These are phyloP conservation scores for Pungitius pungitius DNA, from an alignment of 2,113 vertebrate genomes.

Conservation along the genomic window DNA sequence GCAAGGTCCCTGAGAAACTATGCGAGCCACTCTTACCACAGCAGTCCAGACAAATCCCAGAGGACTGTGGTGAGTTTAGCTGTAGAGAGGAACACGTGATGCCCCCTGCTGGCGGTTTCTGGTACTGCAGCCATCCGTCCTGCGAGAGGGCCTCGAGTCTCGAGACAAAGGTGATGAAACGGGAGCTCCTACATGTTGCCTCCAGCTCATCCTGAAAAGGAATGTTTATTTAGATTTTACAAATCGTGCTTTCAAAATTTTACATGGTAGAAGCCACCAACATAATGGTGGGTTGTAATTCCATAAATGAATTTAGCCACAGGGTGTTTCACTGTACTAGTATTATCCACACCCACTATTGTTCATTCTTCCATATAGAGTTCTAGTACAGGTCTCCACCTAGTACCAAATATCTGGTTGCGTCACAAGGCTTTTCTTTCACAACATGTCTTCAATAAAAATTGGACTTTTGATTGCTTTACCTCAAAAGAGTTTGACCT, in stretches of 20 bases:
- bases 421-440: too few relatives aligned
- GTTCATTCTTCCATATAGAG: background rate
- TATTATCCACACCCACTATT: background rate
- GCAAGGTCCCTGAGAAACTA: slow-evolving; percentile 55
- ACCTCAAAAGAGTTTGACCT: background rate
- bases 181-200: background rate
- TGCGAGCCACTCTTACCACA: slow-evolving; percentile 39
- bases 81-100: background rate
- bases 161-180: background rate
- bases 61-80: slow-evolving; percentile 22
- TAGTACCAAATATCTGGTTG: too few relatives aligned
- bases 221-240: too few relatives aligned
- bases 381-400: background rate
- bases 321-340: background rate
- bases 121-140: slow-evolving; percentile 24
- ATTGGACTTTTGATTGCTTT: too few relatives aligned
- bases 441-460: too few relatives aligned
- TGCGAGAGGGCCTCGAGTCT: background rate
- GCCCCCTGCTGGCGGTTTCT: slow-evolving; percentile 50
- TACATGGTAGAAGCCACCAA: background rate
- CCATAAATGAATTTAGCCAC: background rate
- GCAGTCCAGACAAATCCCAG: slow-evolving; percentile 34
- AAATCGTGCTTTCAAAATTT: background rate
- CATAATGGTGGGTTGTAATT: background rate
- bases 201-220: background rate